Evolutionary conservation across 2,888 invertebrate species (phyloP).

Genomic region (Allacma fusca): DNA sequence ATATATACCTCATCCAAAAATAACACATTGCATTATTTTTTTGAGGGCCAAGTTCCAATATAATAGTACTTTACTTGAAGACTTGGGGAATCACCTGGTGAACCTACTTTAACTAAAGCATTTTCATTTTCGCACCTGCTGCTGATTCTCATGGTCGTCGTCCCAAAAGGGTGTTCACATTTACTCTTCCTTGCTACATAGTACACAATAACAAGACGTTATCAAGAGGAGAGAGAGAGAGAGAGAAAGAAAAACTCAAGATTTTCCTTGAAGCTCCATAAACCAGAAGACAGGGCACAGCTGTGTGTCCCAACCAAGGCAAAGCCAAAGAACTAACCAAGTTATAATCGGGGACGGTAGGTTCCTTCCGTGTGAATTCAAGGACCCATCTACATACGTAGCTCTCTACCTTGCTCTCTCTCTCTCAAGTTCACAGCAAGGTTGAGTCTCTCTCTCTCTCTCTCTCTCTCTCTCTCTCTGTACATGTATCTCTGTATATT

Average conservation of each 20-base stretch:
- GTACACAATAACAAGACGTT: constrained; percentile 23
- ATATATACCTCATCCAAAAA: too few relatives aligned
- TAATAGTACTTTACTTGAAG: too few relatives aligned
- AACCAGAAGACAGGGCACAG: constrained; percentile 34
- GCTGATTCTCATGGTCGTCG: background rate
- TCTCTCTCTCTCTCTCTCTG: too few relatives aligned
- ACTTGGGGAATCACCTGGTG: constrained; percentile 37
- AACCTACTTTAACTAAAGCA: background rate
- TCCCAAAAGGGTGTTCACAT: background rate
- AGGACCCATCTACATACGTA: background rate
- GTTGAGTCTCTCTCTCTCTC: too few relatives aligned
- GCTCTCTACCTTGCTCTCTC: background rate
- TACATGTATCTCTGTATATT: too few relatives aligned
- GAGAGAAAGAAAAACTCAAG: constrained; percentile 19
- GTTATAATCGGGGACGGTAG: background rate
- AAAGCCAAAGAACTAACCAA: background rate
- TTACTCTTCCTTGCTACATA: background rate
- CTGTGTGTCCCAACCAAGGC: constrained; percentile 46
- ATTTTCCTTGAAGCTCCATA: constrained; percentile 33
- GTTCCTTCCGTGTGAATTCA: constrained; percentile 12
- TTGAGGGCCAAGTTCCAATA: too few relatives aligned
- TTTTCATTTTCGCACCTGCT: constrained; percentile 33
- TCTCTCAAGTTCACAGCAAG: background rate
- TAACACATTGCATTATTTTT: too few relatives aligned
- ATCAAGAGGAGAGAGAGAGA: constrained; percentile 22